These are phyloP conservation scores for Struthidea cinerea DNA, from an alignment of 2,113 vertebrate genomes.

Conservation along the genomic window DNA sequence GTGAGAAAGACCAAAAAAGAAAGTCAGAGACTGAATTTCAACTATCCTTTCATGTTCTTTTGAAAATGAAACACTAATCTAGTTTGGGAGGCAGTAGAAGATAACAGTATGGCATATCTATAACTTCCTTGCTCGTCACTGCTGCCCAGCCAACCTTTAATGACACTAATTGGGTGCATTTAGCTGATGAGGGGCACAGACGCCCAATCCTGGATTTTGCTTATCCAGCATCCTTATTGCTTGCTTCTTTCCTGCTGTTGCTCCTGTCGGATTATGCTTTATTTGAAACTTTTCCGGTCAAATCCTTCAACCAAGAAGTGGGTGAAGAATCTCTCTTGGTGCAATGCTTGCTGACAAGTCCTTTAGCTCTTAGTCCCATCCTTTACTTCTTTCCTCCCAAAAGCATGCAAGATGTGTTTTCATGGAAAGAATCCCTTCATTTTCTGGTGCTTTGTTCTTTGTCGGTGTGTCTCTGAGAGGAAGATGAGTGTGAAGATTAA, in stretches of 20 bases:
- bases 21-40: neutral
- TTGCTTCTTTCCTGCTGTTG: neutral
- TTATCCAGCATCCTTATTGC: neutral
- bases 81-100: neutral
- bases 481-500: neutral
- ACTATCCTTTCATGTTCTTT: neutral
- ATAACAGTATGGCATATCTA: neutral
- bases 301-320: neutral
- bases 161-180: neutral
- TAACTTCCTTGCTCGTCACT: neutral
- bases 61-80: neutral
- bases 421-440: neutral
- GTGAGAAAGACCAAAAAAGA: neutral
- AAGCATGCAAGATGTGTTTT: neutral
- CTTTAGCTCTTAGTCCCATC: neutral
- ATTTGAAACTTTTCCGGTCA: neutral
- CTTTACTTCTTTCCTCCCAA: neutral
- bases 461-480: neutral
- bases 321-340: neutral
- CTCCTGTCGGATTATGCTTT: neutral
- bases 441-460: neutral
- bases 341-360: neutral
- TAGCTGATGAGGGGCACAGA: neutral
- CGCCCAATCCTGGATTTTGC: neutral
- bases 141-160: neutral